phyloP scores from a whole-genome alignment of 2,888 invertebrate species.

The Axea sp. region DNA sequence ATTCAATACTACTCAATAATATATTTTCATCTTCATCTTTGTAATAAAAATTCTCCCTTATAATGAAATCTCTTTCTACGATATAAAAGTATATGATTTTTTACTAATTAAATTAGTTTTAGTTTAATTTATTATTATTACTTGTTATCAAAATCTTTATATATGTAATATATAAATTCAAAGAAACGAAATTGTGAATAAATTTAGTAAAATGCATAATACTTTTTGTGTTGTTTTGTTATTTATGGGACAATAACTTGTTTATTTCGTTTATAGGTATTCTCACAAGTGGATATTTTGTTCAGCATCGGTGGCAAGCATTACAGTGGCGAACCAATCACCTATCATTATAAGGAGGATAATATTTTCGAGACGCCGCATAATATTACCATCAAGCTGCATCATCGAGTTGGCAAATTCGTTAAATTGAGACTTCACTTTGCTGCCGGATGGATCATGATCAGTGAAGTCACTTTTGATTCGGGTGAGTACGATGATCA shows the following conservation, averaged over 20 bases:
- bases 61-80: too few relatives aligned
- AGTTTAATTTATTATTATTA: constrained; percentile 2
- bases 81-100: too few relatives aligned
- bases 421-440: constrained; percentile 89
- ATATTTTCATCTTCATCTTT: too few relatives aligned
- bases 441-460: constrained; percentile 91
- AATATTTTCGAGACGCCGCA: constrained; percentile 89
- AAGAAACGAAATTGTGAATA: too few relatives aligned
- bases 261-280: constrained; percentile 82
- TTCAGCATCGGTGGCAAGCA: constrained; percentile 91
- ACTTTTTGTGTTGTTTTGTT: too few relatives aligned
- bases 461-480: constrained; percentile 93
- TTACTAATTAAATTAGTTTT: too few relatives aligned
- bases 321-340: constrained; percentile 88
- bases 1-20: too few relatives aligned
- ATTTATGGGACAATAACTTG: too few relatives aligned
- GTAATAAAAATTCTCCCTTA: too few relatives aligned
- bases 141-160: too few relatives aligned
- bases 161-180: too few relatives aligned
- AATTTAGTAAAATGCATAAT: too few relatives aligned
- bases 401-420: constrained; percentile 89
- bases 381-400: constrained; percentile 90
- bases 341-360: constrained; percentile 86
- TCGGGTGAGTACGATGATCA: constrained; percentile 86
- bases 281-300: constrained; percentile 87